These are phyloP conservation scores for Carpatolechia fugitivella DNA, from an alignment of 2,888 invertebrate species.

Conservation along the genomic window DNA sequence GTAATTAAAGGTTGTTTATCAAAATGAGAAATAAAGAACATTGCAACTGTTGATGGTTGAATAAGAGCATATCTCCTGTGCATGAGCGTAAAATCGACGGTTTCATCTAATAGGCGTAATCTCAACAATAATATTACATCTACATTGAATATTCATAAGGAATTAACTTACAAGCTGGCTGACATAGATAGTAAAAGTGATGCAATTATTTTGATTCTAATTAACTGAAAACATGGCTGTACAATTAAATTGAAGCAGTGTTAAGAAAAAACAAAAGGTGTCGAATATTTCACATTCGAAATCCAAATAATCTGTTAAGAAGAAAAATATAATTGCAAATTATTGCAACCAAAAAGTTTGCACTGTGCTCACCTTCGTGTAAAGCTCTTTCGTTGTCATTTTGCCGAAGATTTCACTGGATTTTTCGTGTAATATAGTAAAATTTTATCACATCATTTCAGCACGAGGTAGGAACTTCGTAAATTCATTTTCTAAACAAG, in stretches of 20 bases:
- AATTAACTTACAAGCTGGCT: background rate
- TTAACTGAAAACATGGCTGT: slow-evolving; percentile 4
- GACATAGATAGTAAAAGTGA: slow-evolving; percentile 39
- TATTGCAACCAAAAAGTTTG: slow-evolving; percentile 21
- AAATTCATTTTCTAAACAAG: slow-evolving; percentile 62
- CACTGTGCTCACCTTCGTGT: slow-evolving; percentile 65
- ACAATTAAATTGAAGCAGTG: background rate
- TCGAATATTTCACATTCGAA: slow-evolving; percentile 32
- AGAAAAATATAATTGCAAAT: slow-evolving; percentile 20
- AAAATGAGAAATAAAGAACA: too few species aligned
- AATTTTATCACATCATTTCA: slow-evolving; percentile 51
- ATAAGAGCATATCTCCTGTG: background rate
- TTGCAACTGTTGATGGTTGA: too few species aligned
- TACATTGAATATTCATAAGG: slow-evolving; percentile 8
- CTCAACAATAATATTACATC: slow-evolving; percentile 4
- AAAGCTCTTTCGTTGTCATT: slow-evolving; percentile 77
- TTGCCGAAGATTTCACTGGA: slow-evolving; percentile 28
- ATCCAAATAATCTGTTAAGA: slow-evolving; percentile 17
- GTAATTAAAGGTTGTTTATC: too few species aligned
- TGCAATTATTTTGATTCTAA: slow-evolving; percentile 3
- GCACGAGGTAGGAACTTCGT: slow-evolving; percentile 53
- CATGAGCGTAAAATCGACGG: background rate
- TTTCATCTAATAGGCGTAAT: background rate
- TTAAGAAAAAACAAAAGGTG: slow-evolving; percentile 13
- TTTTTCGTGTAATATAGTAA: background rate